These are phyloP conservation scores for Tor tambroides DNA, from an alignment of 2,113 vertebrate genomes.

Conservation along the genomic window DNA sequence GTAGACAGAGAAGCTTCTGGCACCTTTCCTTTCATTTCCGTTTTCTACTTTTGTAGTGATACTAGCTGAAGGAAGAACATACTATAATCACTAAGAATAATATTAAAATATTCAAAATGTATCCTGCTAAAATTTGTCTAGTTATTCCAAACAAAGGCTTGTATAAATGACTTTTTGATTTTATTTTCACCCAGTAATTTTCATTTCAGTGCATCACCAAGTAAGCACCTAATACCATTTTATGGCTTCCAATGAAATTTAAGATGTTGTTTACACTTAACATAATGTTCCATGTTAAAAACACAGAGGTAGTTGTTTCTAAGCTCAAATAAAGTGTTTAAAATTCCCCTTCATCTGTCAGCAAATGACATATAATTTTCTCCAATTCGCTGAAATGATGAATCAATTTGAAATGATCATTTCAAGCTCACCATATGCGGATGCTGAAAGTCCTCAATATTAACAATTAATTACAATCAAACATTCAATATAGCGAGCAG, in stretches of 20 bases:
- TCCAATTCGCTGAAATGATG: not conserved
- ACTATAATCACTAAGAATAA: not conserved
- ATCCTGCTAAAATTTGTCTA: not conserved
- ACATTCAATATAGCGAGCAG: conserved; percentile 37
- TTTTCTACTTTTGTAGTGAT: not conserved
- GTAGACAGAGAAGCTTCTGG: not conserved
- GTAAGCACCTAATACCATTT: not conserved
- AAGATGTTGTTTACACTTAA: not conserved
- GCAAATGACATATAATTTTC: not conserved
- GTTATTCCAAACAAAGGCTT: not conserved
- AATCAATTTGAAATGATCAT: conserved; percentile 18
- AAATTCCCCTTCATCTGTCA: conserved; percentile 34
- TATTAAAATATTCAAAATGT: not conserved
- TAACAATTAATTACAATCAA: conserved; percentile 49
- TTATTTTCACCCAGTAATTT: not conserved
- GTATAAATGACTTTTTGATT: not conserved
- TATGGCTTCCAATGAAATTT: not conserved
- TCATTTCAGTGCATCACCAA: not conserved
- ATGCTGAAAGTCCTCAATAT: conserved; percentile 34
- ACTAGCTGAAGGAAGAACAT: not conserved
- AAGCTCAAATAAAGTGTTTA: conserved; percentile 14
- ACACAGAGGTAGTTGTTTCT: not conserved
- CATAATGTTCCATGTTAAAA: not conserved
- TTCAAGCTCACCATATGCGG: conserved; percentile 36
- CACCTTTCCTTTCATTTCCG: not conserved